These are phyloP conservation scores for Megaleporinus macrocephalus DNA, from an alignment of 2,113 vertebrate species.

Conservation along the genomic window DNA sequence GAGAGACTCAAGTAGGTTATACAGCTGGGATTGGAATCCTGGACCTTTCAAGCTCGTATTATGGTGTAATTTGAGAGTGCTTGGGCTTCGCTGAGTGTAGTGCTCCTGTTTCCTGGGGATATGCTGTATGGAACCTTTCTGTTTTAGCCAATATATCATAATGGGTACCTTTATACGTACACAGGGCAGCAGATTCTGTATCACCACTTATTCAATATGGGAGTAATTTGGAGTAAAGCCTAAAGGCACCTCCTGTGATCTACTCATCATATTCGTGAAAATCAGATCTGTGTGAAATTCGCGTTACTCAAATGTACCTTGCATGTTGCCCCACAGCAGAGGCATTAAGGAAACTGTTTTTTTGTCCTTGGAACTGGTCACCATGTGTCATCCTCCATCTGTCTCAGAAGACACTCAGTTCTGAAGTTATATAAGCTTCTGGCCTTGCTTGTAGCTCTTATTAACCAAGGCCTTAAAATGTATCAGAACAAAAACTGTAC, in stretches of 20 bases:
- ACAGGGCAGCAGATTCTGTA: not conserved
- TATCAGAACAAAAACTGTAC: not conserved
- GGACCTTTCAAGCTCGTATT: not conserved
- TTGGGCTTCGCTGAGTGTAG: not conserved
- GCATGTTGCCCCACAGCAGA: not conserved
- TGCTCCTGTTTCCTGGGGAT: not conserved
- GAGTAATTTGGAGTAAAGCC: not conserved
- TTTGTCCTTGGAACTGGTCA: not conserved
- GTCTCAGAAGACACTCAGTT: not conserved
- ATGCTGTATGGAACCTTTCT: not conserved
- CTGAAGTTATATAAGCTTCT: conserved; percentile 5
- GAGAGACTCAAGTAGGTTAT: not conserved
- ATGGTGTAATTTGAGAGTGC: not conserved
- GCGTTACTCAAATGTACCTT: not conserved
- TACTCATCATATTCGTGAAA: not conserved
- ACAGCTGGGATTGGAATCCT: not conserved
- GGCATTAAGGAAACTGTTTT: not conserved
- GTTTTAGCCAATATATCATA: not conserved
- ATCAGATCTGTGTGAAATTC: not conserved
- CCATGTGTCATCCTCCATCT: conserved; percentile 28
- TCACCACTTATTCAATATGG: not conserved
- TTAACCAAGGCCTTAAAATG: not conserved
- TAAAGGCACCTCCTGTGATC: not conserved
- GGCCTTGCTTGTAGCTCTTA: not conserved
- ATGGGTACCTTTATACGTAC: not conserved